phyloP scores from a whole-genome alignment of 2,113 vertebrate genomes.

The Amazona guildingii region DNA sequence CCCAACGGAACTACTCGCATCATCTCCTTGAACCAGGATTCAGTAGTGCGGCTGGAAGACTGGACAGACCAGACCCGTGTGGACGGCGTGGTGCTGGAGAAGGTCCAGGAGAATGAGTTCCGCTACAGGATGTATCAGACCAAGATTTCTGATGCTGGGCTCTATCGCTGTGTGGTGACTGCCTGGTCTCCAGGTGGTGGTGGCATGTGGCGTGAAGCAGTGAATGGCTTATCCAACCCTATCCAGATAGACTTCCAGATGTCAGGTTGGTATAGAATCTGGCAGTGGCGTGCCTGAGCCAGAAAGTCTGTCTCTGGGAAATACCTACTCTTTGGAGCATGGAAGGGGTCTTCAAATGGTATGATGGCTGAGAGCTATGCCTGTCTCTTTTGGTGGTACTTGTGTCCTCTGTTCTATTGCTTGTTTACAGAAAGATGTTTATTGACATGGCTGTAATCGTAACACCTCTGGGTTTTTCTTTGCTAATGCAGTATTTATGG shows the following conservation, averaged over 20 bases:
- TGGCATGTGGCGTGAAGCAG: constrained; percentile 80
- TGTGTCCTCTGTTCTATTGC: background rate
- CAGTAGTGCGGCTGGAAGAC: constrained; percentile 83
- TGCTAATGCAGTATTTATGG: constrained; percentile 27
- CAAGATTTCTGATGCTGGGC: constrained; percentile 86
- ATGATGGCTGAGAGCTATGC: background rate
- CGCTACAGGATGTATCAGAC: constrained; percentile 89
- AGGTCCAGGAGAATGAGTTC: constrained; percentile 86
- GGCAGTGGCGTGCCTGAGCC: background rate
- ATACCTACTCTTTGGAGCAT: background rate
- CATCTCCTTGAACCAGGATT: constrained; percentile 87
- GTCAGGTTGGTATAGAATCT: constrained; percentile 78
- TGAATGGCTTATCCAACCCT: constrained; percentile 85
- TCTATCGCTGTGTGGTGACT: constrained; percentile 88
- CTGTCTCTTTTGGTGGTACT: background rate
- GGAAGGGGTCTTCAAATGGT: background rate
- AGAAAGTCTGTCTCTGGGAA: background rate
- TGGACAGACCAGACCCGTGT: constrained; percentile 81
- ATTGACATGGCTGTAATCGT: background rate
- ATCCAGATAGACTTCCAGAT: constrained; percentile 87
- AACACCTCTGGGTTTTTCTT: constrained; percentile 1
- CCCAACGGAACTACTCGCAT: constrained; percentile 77
- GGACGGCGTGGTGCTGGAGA: constrained; percentile 87
- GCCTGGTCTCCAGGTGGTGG: constrained; percentile 86
- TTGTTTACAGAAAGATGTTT: constrained; percentile 16